Evolutionary conservation across 2,113 vertebrate genomes (phyloP), one percentile per base, ranked within the genome.

Genomic region (Rhadina sibilatrix): DNA sequence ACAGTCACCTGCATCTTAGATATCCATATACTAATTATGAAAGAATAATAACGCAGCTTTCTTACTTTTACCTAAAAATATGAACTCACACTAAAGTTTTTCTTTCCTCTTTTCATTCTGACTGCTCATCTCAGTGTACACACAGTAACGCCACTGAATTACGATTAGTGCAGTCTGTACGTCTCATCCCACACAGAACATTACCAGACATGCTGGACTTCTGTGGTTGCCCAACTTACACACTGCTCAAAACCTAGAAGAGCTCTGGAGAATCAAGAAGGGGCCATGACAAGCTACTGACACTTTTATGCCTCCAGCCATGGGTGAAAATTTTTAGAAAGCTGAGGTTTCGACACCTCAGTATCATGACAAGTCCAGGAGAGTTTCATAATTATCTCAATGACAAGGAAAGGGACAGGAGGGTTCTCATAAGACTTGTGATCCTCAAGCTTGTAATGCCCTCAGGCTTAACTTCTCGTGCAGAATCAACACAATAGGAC

Each of bases 131-230:
- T 78, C 33, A 10, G n/a, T 0, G 3, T 3, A 42, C 3, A 27
- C 10, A 14, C 0, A 0, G 1, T 50, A 46, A 42, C 13, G 5
- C 33, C 17, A 15, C 8, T 8, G 46, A 57, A 74, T 14, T 42
- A 30, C 0, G 2, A 12, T 12, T 2, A 28, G 19, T 22, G 64
- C 46, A 35, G 21, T 21, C 56, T 31, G 8, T 12, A 31, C 15
- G 25, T n/a, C 38, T 30, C 47, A 70, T 14, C 66, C 35, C 53
- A 30, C 1, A 9, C 37, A 23, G 52, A 81, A 17, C 47, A 16
- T 17, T 11, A 63, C 16, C 25, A 71, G n/a, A 33, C 60, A 24
- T 0, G 0, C 7, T 47, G 47, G 20, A 27, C 11, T 75, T 49
- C n/a, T 22, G n/a, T 12, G 35, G 15, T 9, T 22, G 37, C 31